Evolutionary conservation across 2,888 invertebrate species (phyloP), one percentile per base, ranked within the genome.

Genomic region (Cacoxenus indagator): DNA sequence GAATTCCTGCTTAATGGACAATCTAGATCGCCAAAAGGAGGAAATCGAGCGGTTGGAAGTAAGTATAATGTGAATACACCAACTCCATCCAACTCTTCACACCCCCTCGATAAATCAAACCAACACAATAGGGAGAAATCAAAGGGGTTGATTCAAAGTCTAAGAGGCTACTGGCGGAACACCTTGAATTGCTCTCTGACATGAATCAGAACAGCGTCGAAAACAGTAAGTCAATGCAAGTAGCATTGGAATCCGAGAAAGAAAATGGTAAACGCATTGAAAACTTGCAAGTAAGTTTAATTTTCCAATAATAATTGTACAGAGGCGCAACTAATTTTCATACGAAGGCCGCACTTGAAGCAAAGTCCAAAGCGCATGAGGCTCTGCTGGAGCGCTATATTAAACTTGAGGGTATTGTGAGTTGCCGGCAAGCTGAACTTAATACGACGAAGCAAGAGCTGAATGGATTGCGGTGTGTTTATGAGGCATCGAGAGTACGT

Each of bases 1-100:
- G 80, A 88, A 89, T 75, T 89, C 90, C 14, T 88, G 89, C 64
- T 79, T 91, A 43, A 83, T 88, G 31, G 90, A 89, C 70, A 90
- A 91, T 72, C 77, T 91, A 11, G 61, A 24, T 24, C 3, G 24
- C 45, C 43, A 62, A 19, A 17, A 43, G 29, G 45, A 14, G 14
- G 11, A 55, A 3, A 14, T 27, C 14, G 24, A 9, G 14, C 24
- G 17, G 3, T 14, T 55, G 1, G 27, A 27, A 27, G 55, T 55
- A 55, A 55, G 55, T 55, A 22, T 48, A 2, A 48, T 17, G 19
- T 17, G 17, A 17, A 17, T n/a, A 48, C 8, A 19, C 6, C 3
- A 8, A 19, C 17, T 6, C n/a, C 19, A n/a, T n/a, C n/a, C n/a
- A n/a, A n/a, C n/a, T n/a, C n/a, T n/a, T n/a, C n/a, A n/a, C n/a